Evolutionary conservation across 2,888 invertebrate genomes (phyloP).

Genomic region (Drosophila eohydei): DNA sequence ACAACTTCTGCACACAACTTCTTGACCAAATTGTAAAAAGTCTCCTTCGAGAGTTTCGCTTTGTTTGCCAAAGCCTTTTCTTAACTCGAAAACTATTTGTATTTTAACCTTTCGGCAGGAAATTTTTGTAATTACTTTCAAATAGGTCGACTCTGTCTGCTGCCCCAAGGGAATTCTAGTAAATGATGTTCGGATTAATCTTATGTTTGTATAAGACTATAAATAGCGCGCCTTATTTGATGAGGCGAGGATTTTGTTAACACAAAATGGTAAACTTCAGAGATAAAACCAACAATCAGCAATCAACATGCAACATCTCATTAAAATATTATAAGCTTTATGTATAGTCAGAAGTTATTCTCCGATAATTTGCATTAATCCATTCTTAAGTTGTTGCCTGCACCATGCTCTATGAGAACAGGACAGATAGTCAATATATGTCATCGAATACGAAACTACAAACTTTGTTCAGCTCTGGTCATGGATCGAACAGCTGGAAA

Average conservation of each 20-base stretch:
- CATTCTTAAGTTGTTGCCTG: constrained; percentile 23
- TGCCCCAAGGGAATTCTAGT: constrained; percentile 15
- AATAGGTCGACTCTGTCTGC: constrained; percentile 26
- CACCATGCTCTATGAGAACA: constrained; percentile 5
- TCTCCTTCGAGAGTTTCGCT: constrained; percentile 16
- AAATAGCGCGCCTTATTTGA: too few species aligned
- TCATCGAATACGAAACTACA: constrained; percentile 41
- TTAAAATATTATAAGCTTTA: too few species aligned
- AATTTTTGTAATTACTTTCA: constrained; percentile 73
- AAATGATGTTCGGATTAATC: constrained; percentile 4
- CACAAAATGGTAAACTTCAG: too few species aligned
- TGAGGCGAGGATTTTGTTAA: too few species aligned
- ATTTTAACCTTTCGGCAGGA: constrained; percentile 40
- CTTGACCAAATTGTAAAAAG: constrained; percentile 55
- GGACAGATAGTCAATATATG: constrained; percentile 55
- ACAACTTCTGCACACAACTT: constrained; percentile 48
- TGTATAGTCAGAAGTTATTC: constrained; percentile 1
- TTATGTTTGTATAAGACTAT: too few species aligned
- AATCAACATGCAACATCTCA: too few species aligned
- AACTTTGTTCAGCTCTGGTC: constrained; percentile 42
- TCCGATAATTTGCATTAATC: constrained; percentile 7
- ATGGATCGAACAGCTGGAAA: constrained; percentile 35
- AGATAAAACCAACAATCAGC: too few species aligned
- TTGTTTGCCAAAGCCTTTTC: constrained; percentile 51
- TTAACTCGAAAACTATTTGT: constrained; percentile 29